phyloP scores from a whole-genome alignment of 2,888 invertebrate genomes.

The Aphelenchoides bicaudatus region DNA sequence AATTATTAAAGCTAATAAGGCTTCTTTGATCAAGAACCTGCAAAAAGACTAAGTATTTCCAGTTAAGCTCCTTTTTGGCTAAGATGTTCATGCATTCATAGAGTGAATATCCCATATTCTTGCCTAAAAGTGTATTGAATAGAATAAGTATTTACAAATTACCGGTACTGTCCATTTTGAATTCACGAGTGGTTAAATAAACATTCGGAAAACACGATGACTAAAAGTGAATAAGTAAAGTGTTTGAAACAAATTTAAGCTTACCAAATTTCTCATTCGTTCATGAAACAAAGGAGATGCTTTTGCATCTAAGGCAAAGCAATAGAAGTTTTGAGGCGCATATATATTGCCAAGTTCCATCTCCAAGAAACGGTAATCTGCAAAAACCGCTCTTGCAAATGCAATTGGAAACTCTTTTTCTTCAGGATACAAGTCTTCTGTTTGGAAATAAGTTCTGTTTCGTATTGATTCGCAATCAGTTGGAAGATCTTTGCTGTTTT shows the following conservation, averaged over 20 bases:
- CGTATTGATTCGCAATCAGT: conserved; percentile 32
- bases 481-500: conserved; percentile 20
- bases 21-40: conserved; percentile 16
- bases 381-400: conserved; percentile 31
- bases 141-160: too few species aligned
- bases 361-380: conserved; percentile 29
- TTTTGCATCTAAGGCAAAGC: conserved; percentile 28
- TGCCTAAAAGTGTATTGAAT: too few species aligned
- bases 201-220: conserved; percentile 37
- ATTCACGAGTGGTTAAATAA: conserved; percentile 20
- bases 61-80: conserved; percentile 19
- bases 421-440: conserved; percentile 16
- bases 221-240: too few species aligned
- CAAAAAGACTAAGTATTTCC: conserved; percentile 33
- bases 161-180: conserved; percentile 28
- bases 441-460: conserved; percentile 24
- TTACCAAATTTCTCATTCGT: conserved; percentile 21
- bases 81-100: conserved; percentile 30
- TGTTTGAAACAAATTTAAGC: too few species aligned
- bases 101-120: conserved; percentile 25
- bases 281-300: conserved; percentile 21
- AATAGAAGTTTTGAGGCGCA: conserved; percentile 27
- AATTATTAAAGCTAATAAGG: too few species aligned
- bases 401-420: conserved; percentile 35
- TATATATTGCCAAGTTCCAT: conserved; percentile 24